phyloP scores from a whole-genome alignment of 2,113 vertebrate genomes.

The Athene cunicularia region DNA sequence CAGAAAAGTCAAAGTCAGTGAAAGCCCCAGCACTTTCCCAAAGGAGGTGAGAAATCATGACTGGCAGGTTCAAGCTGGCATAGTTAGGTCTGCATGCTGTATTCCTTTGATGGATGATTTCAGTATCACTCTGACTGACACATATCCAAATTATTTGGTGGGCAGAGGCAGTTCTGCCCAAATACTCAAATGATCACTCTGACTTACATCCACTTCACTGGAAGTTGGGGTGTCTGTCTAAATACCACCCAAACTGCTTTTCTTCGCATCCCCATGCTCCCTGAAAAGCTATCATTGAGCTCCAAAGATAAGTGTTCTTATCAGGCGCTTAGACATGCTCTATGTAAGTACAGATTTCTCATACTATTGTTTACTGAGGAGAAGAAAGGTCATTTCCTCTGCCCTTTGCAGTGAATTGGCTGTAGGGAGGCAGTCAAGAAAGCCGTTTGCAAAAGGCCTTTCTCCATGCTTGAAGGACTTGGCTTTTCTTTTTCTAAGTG shows the following conservation, averaged over 20 bases:
- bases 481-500: neutral
- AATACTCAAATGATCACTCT: neutral
- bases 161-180: neutral
- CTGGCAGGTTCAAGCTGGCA: constrained; percentile 32
- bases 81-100: neutral
- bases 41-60: constrained; percentile 13
- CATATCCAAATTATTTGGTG: neutral
- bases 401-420: neutral
- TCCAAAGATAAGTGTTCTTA: neutral
- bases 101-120: neutral
- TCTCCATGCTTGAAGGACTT: neutral
- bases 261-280: neutral
- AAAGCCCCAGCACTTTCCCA: neutral
- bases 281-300: neutral
- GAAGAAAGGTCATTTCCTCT: neutral
- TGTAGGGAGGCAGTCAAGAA: neutral
- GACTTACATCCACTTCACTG: neutral
- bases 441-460: neutral
- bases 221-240: neutral
- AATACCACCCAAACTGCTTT: neutral
- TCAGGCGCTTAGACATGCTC: neutral
- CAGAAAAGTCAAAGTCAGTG: neutral
- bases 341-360: neutral
- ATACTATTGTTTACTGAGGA: neutral
- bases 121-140: neutral